These are phyloP conservation scores for Microchirus variegatus DNA, from an alignment of 2,797 vertebrate genomes.

Conservation along the genomic window DNA sequence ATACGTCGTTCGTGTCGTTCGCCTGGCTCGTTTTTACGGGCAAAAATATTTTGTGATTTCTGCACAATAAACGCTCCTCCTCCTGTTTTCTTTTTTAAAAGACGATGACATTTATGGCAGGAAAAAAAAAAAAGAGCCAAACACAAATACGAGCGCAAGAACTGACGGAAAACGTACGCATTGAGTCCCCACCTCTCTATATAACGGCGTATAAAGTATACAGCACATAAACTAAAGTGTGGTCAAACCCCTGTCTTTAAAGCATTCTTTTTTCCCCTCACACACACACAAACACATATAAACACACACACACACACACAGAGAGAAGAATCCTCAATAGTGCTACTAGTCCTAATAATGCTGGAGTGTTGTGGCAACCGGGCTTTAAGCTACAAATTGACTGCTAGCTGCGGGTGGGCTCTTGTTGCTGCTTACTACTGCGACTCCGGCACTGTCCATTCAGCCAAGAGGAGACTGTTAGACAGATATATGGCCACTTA, in stretches of 20 bases:
- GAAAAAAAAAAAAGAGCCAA: too few species aligned
- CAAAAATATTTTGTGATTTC: too few species aligned
- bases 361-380: slow-evolving; percentile 75
- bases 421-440: slow-evolving; percentile 68
- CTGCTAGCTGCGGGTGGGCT: slow-evolving; percentile 72
- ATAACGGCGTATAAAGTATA: not conserved
- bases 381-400: slow-evolving; percentile 82
- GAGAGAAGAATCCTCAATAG: slow-evolving; percentile 64
- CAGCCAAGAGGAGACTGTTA: slow-evolving; percentile 77
- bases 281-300: slow-evolving; percentile 41
- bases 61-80: too few species aligned
- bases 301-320: slow-evolving; percentile 42
- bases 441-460: slow-evolving; percentile 71
- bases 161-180: too few species aligned
- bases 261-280: slow-evolving; percentile 17
- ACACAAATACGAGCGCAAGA: too few species aligned
- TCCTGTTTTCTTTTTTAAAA: too few species aligned
- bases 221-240: slow-evolving; percentile 3
- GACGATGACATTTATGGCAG: too few species aligned
- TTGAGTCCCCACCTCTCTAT: too few species aligned
- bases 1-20: too few species aligned
- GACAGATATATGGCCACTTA: slow-evolving; percentile 85
- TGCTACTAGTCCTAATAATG: slow-evolving; percentile 75
- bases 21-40: too few species aligned
- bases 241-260: slow-evolving; percentile 16